Evolutionary conservation across 2,797 vertebrate species (phyloP).

Genomic region (Sphenodon punctatus): DNA sequence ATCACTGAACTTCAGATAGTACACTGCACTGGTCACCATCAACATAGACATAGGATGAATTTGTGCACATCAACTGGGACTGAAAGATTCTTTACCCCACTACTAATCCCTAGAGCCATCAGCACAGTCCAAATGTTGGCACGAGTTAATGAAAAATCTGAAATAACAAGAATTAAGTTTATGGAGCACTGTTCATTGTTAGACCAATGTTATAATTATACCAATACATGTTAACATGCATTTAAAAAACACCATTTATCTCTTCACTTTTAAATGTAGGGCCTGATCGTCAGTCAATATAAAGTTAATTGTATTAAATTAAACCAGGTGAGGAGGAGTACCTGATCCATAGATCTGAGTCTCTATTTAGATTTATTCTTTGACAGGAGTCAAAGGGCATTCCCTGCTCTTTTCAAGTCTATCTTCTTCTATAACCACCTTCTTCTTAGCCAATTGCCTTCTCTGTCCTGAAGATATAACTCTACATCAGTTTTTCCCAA

Average conservation of each 20-base stretch:
- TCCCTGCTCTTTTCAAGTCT: neutral
- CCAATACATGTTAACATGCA: neutral
- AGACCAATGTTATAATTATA: neutral
- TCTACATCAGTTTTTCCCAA: too few relatives aligned
- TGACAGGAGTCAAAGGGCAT: neutral
- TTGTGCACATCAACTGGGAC: neutral
- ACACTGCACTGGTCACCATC: too few relatives aligned
- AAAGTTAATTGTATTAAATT: neutral
- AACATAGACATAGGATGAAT: neutral
- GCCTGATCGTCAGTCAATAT: neutral
- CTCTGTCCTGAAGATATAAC: constrained; percentile 21
- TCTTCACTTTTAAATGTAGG: neutral
- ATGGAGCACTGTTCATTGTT: neutral
- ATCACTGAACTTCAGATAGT: neutral
- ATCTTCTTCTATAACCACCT: neutral
- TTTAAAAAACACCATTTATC: neutral
- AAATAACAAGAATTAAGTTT: neutral
- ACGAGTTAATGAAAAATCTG: neutral
- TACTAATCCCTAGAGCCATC: neutral
- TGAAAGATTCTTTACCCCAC: neutral
- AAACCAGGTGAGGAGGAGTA: neutral
- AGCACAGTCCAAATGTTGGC: too few relatives aligned
- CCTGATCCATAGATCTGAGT: neutral
- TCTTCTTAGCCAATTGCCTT: constrained; percentile 19
- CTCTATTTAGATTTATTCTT: neutral